Percentiles rank a stretch among this genome's conserved stretches.
Conservation (phyloP, 2,113 vertebrate genomes). For the Heterochromis multidens region DNA sequence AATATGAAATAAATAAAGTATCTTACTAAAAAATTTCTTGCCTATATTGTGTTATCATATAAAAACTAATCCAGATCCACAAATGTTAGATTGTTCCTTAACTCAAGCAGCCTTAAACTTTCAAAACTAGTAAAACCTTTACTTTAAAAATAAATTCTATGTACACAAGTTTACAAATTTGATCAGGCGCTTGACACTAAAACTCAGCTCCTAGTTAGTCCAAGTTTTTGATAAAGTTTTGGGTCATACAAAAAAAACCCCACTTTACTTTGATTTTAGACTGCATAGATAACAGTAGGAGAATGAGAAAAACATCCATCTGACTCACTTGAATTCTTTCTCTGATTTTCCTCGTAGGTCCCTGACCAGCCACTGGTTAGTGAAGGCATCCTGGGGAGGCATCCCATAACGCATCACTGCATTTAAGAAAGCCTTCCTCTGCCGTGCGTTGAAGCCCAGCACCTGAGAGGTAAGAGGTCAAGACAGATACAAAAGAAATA, state of each 20-base stretch:
- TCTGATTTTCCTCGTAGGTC: conserved; percentile 96
- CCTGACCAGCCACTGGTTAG: conserved; percentile 96
- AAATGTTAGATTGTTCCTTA: too few species aligned
- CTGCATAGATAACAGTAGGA: not conserved
- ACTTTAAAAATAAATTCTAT: not conserved
- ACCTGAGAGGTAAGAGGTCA: conserved; percentile 73
- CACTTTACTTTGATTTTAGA: not conserved
- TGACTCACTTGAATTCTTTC: conserved; percentile 96
- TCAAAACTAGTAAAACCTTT: not conserved
- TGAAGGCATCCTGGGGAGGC: conserved; percentile 98
- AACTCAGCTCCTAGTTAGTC: not conserved
- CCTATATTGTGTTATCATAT: too few species aligned
- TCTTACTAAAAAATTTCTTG: too few species aligned
- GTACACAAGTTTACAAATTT: not conserved
- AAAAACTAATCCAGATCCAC: too few species aligned
- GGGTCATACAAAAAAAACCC: not conserved
- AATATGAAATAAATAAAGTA: not conserved
- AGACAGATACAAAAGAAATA: not conserved
- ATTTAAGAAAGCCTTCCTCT: conserved; percentile 97
- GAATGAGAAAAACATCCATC: not conserved
- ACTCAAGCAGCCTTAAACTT: not conserved
- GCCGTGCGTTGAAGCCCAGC: conserved; percentile 94
- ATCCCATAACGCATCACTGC: conserved; percentile 99
- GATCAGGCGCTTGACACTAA: not conserved
- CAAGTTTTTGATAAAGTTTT: not conserved